phyloP scores from a whole-genome alignment of 2,888 invertebrate species.

The Clitarchus hookeri region DNA sequence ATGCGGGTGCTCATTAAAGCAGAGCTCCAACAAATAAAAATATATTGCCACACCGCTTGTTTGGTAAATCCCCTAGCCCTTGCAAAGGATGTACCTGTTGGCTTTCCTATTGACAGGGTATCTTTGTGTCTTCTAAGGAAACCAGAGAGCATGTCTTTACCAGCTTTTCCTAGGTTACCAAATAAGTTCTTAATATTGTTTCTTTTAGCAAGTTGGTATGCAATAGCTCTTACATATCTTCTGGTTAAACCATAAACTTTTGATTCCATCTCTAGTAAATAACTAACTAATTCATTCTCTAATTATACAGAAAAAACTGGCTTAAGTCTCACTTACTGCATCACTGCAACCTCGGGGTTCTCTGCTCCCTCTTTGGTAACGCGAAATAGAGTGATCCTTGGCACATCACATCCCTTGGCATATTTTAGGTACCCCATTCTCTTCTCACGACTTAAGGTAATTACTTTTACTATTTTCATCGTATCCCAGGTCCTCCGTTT shows the following conservation, averaged over 20 bases:
- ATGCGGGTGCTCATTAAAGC: conserved; percentile 12
- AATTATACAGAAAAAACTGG: background rate
- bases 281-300: background rate
- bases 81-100: conserved; percentile 15
- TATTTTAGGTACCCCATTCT: background rate
- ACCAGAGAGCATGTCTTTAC: background rate
- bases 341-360: background rate
- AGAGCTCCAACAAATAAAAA: conserved; percentile 11
- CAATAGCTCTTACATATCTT: background rate
- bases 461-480: background rate
- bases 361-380: background rate
- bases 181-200: background rate
- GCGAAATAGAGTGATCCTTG: background rate
- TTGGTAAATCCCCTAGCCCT: conserved; percentile 29
- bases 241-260: background rate
- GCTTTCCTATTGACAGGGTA: background rate
- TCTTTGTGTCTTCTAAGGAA: background rate
- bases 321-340: background rate
- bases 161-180: background rate
- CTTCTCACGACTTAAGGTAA: background rate
- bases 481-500: background rate
- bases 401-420: background rate
- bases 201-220: conserved; percentile 3
- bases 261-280: conserved; percentile 2
- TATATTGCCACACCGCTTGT: conserved; percentile 23